Conservation (phyloP, 2,113 vertebrate species). For the Piprites chloris region DNA sequence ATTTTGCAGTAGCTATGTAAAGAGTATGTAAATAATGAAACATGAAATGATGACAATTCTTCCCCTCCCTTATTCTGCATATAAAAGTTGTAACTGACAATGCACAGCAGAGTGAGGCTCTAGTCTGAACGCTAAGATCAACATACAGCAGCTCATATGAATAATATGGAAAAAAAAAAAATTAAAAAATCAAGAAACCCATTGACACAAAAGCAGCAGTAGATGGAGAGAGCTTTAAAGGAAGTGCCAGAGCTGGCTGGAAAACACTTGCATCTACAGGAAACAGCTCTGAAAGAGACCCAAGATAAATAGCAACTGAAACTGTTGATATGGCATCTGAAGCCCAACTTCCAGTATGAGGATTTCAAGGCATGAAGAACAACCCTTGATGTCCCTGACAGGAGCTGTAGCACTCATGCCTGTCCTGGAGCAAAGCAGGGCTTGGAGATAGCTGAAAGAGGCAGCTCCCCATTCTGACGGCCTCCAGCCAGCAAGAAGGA, state of each 20-base stretch:
- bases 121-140: not conserved
- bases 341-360: not conserved
- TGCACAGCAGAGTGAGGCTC: rapidly evolving
- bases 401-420: not conserved
- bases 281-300: not conserved
- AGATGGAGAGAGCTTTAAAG: not conserved
- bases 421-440: not conserved
- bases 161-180: not conserved
- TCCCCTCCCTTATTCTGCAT: not conserved
- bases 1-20: not conserved
- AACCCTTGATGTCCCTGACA: not conserved
- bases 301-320: not conserved
- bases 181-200: not conserved
- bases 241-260: not conserved
- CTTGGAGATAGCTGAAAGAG: not conserved
- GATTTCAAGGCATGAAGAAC: not conserved
- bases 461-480: not conserved
- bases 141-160: not conserved
- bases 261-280: not conserved
- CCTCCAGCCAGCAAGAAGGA: not conserved
- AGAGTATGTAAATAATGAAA: not conserved
- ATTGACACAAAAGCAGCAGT: not conserved
- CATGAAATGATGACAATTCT: not conserved
- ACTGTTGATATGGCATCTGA: not conserved
- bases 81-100: not conserved